phyloP scores from a whole-genome alignment of 2,797 vertebrate species.

The Cephalopachus bancanus region DNA sequence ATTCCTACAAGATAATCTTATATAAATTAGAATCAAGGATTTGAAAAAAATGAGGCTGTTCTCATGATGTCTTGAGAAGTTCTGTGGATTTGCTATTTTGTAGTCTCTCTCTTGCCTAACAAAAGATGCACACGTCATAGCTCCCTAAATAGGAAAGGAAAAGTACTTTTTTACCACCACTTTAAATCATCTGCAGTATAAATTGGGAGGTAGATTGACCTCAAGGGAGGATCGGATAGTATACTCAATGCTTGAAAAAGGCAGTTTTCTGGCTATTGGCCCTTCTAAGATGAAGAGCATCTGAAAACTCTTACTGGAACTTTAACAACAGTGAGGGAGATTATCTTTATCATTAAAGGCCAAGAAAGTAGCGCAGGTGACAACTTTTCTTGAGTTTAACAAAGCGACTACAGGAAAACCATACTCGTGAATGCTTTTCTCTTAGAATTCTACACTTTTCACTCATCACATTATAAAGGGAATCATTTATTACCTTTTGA shows the following conservation, averaged over 20 bases:
- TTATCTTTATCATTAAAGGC: neutral
- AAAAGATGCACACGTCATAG: neutral
- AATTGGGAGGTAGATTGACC: neutral
- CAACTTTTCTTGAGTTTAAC: neutral
- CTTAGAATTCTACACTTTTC: neutral
- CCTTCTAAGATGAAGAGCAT: neutral
- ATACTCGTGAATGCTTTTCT: neutral
- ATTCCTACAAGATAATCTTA: neutral
- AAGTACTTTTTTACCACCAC: neutral
- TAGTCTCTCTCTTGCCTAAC: neutral
- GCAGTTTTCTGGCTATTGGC: neutral
- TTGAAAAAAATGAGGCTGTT: neutral
- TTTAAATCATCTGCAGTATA: neutral
- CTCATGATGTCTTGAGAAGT: neutral
- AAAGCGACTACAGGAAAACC: neutral
- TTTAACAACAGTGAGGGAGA: neutral
- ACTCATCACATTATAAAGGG: neutral
- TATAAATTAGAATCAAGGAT: neutral
- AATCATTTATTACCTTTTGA: constrained; percentile 35
- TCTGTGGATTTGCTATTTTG: neutral
- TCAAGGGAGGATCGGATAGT: neutral
- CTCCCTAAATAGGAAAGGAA: neutral
- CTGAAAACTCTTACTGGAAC: neutral
- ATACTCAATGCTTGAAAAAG: neutral
- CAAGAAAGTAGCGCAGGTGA: neutral